Evolutionary conservation across 2,888 invertebrate genomes (phyloP), one percentile per base, ranked within the genome.

Genomic region (Steinernema hermaphroditum): DNA sequence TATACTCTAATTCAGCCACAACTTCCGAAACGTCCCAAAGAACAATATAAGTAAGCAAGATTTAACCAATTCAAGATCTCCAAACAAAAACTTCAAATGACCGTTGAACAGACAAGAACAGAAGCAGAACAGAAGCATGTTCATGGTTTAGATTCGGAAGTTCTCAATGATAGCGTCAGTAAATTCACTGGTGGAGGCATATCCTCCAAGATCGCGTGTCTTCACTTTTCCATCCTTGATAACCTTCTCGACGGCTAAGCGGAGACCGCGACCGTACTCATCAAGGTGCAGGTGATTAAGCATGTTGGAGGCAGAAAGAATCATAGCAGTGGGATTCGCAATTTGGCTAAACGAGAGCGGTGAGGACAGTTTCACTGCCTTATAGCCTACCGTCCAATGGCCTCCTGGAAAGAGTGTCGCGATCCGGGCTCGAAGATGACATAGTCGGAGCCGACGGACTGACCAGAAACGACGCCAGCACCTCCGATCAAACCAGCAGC

Each of bases 281-380:
- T 92, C 92, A 76, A 97, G 90, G 89, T 97, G 94, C 76, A 96
- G 91, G 88, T 98, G 97, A 69, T 92, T 91, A 77, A 98, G 89
- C 89, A 98, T 90, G 89, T 96, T 95, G 46, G 94, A 93, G 9
- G 94, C 92, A 87, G 94, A 93, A 37, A 97, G 90, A 81, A 98
- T 88, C 92, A 96, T 94, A 46, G 96, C 97, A 8, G 95, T 96
- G 12, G 98, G 98, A 89, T 98, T 98, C 57, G 98, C 98, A 77
- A 96, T 93, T 89, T 94, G 69, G 6, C 73, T 49, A n/a, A 44
- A n/a, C n/a, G n/a, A n/a, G n/a, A n/a, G 6, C 37, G 12, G 37
- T 12, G 37, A 37, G 37, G 37, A 12, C 4, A 70, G 16, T n/a
- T 4, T 24, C 37, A 16, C 19, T 9, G 32, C 16, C 27, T 19